phyloP scores from a whole-genome alignment of 2,113 vertebrate genomes.

The Oxygymnocypris stewartii region DNA sequence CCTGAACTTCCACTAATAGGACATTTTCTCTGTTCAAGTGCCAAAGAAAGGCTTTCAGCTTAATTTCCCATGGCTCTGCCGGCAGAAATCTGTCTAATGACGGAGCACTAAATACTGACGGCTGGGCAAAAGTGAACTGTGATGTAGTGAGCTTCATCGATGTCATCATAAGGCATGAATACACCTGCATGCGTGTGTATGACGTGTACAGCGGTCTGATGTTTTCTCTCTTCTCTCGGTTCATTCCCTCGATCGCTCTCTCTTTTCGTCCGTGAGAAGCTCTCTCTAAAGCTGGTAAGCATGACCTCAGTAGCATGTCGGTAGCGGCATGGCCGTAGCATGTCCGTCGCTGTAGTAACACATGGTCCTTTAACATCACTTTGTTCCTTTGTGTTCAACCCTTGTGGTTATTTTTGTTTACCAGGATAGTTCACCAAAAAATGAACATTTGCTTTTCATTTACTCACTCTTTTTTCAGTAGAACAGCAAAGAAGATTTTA shows the following conservation, averaged over 20 bases:
- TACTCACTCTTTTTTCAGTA: background rate
- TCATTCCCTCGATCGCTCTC: conserved; percentile 29
- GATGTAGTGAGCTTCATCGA: conserved; percentile 50
- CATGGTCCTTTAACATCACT: conserved; percentile 55
- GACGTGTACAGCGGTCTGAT: conserved; percentile 38
- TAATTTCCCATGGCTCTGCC: background rate
- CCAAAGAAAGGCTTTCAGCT: background rate
- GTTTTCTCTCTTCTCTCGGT: conserved; percentile 59
- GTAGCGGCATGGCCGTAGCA: conserved; percentile 68
- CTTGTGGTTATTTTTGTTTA: conserved; percentile 41
- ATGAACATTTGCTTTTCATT: background rate
- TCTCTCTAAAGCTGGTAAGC: conserved; percentile 99
- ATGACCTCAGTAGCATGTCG: conserved; percentile 72
- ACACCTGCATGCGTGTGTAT: conserved; percentile 34
- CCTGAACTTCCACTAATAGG: background rate
- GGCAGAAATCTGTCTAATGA: background rate
- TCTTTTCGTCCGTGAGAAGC: conserved; percentile 85
- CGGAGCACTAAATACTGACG: background rate
- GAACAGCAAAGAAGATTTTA: background rate
- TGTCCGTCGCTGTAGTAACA: conserved; percentile 78
- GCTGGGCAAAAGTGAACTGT: background rate
- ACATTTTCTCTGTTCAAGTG: background rate
- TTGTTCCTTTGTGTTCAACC: conserved; percentile 50
- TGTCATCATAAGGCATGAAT: background rate
- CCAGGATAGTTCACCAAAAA: background rate